Conservation (phyloP, 1,140 invertebrate species). For the Heliconius nattereri region DNA sequence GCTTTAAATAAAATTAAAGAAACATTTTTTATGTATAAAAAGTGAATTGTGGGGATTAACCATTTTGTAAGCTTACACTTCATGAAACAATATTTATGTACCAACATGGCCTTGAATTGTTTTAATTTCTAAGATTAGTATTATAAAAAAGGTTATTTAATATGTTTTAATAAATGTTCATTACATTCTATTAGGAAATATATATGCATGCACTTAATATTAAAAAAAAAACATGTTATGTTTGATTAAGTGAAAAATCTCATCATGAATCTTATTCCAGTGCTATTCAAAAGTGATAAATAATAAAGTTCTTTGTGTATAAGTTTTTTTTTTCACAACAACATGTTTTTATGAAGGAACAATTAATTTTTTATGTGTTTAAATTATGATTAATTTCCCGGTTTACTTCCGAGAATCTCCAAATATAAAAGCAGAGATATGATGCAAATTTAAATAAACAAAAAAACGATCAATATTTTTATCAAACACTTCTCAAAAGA, state of each 20-base stretch:
- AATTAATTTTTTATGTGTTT: not conserved
- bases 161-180: not conserved
- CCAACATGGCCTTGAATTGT: too few relatives aligned
- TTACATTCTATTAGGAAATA: not conserved
- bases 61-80: too few relatives aligned
- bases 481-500: not conserved
- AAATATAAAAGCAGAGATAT: not conserved
- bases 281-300: not conserved
- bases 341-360: not conserved
- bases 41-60: too few relatives aligned
- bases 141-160: too few relatives aligned
- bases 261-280: not conserved
- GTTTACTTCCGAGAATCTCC: not conserved
- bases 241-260: not conserved
- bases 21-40: not conserved
- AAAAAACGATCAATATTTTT: not conserved
- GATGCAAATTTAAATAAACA: not conserved
- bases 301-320: not conserved
- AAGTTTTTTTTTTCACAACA: not conserved
- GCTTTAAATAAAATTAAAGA: not conserved
- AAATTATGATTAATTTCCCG: not conserved
- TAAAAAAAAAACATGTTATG: not conserved
- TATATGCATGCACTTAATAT: not conserved
- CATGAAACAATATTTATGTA: too few relatives aligned
- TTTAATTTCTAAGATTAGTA: too few relatives aligned